phyloP scores from a whole-genome alignment of 2,113 vertebrate genomes.

The Tyrannus savana region DNA sequence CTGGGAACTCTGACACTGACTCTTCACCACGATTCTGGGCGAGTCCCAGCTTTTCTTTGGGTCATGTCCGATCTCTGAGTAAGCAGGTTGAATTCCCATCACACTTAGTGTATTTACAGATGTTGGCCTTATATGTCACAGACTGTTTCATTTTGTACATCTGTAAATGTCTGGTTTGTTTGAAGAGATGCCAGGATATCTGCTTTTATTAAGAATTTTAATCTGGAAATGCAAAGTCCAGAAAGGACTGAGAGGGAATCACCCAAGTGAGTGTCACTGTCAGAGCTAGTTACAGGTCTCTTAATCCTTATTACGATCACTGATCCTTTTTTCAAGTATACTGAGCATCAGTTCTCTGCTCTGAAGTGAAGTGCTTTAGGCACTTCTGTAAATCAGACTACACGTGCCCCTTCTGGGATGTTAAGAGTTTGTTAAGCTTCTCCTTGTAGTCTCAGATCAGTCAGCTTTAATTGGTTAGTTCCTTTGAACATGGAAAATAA shows the following conservation, averaged over 20 bases:
- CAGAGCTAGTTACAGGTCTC: neutral
- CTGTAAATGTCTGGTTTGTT: neutral
- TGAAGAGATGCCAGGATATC: neutral
- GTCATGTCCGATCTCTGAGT: neutral
- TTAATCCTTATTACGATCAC: neutral
- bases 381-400: neutral
- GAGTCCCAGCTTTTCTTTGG: conserved; percentile 19
- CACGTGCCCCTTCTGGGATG: accelerated
- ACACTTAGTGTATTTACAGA: neutral
- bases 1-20: conserved; percentile 24
- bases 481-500: neutral
- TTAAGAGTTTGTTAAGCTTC: neutral
- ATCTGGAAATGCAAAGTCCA: neutral
- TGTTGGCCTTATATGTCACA: neutral
- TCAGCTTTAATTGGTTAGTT: neutral
- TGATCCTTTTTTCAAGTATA: neutral
- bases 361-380: neutral
- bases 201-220: neutral
- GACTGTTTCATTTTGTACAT: neutral
- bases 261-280: neutral
- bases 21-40: neutral
- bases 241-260: neutral
- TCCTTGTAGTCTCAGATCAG: neutral
- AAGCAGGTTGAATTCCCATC: neutral
- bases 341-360: neutral